Base-by-base conservation (phyloP, 2,113 vertebrate genomes). In the Setophaga kirtlandii region DNA sequence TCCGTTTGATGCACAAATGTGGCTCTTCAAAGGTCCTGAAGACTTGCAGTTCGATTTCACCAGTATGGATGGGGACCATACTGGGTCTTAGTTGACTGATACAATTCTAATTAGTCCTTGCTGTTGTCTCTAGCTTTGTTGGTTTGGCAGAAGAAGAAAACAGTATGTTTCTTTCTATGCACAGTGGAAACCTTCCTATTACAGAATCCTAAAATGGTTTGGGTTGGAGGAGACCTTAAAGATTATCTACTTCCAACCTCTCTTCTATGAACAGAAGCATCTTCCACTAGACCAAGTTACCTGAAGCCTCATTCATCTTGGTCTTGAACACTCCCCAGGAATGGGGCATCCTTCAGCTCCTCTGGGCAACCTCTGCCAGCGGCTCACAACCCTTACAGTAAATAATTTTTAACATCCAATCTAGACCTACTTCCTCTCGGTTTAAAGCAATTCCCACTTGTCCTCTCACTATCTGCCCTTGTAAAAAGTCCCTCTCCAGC, bases 31-130 rank as follows among this genome's bases (percentile, higher is more conserved):
- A 80, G 3, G 19, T 64, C 27, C 28, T 83, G 63, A 79, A 44
- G 31, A 69, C 42, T 46, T 77, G 59, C 24, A 23, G 62, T 79
- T 86, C 16, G 59, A 11, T 88, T 94, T 84, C 27, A 39, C 15
- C 33, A 5, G 15, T 55, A 50, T 19, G 1, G 1, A 10, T 46
- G 7, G 49, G 12, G 25, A 12, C 46, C 65, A 12, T 5, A 3
- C 9, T 27, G 46, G 19, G 23, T 44, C 41, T 67, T 64, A 55
- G 30, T 30, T 63, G 21, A 27, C 30, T 87, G 19, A 62, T 42
- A 15, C 2, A 1, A 21, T 70, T 77, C 13, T 46, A 87, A 37
- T 82, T 80, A 73, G 30, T 30, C 52, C 47, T 71, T 85, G 28
- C 60, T 42, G 3, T 86, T 76, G 27, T 22, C 9, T 24, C 35